Conservation (phyloP, 1,140 invertebrate genomes). For the Phymorhynchus buccinoides region DNA sequence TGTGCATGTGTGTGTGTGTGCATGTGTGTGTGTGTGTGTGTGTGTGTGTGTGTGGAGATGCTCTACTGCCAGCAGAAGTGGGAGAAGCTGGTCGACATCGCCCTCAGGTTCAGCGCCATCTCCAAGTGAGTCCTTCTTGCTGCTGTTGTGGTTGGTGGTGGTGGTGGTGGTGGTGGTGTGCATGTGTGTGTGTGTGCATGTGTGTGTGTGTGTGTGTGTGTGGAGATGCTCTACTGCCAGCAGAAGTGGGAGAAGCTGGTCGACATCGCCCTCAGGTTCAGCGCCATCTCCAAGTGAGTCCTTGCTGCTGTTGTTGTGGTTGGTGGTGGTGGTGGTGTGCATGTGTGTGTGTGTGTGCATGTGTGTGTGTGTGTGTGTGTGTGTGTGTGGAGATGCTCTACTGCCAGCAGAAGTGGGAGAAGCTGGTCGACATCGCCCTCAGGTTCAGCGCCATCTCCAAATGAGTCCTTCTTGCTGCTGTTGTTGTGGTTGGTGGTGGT, state of each 20-base stretch:
- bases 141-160: no score
- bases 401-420: constrained; percentile 72
- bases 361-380: no score
- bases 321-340: no score
- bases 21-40: not conserved
- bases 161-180: not conserved
- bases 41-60: not conserved
- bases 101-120: constrained; percentile 69
- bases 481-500: no score
- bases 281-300: constrained; percentile 71
- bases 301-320: no score
- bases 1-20: not conserved
- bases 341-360: no score
- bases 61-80: not conserved
- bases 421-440: constrained; percentile 69
- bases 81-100: constrained; percentile 65
- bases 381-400: constrained; percentile 54
- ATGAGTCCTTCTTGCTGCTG: no score
- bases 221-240: constrained; percentile 59
- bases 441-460: constrained; percentile 71
- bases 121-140: constrained; percentile 72
- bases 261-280: constrained; percentile 70
- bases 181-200: not conserved
- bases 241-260: constrained; percentile 73
- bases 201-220: no score